phyloP scores from a whole-genome alignment of 2,797 vertebrate genomes.

The Telmatherina bonti region DNA sequence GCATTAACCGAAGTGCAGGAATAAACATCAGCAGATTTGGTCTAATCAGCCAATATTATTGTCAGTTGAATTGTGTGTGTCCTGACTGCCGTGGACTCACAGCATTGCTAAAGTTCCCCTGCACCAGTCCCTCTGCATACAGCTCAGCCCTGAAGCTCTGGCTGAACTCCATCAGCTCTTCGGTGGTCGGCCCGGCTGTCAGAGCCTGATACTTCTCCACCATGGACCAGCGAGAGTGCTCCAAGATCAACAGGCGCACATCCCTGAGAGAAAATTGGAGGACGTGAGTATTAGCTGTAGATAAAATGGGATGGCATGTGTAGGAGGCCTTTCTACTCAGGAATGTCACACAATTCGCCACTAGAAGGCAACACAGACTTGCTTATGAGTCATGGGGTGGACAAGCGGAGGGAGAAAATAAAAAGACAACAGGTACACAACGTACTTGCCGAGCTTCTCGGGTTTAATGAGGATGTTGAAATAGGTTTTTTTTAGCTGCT shows the following conservation, averaged over 20 bases:
- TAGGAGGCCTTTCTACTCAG: constrained; percentile 5
- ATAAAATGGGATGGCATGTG: neutral
- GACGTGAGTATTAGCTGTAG: neutral
- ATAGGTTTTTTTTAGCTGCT: constrained; percentile 96
- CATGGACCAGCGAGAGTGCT: constrained; percentile 93
- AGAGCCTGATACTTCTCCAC: constrained; percentile 91
- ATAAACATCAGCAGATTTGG: constrained; percentile 23
- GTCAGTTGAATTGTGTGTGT: constrained; percentile 26
- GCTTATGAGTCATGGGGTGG: constrained; percentile 21
- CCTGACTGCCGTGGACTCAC: constrained; percentile 55
- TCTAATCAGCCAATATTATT: constrained; percentile 30
- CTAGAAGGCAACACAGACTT: constrained; percentile 67
- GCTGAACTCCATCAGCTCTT: constrained; percentile 89
- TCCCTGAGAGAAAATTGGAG: constrained; percentile 80
- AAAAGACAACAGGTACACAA: constrained; percentile 17
- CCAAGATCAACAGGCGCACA: constrained; percentile 90
- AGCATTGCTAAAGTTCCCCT: constrained; percentile 90
- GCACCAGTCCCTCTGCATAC: constrained; percentile 92
- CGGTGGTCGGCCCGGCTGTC: constrained; percentile 84
- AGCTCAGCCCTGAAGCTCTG: constrained; percentile 87
- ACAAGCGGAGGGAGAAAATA: neutral
- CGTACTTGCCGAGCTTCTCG: constrained; percentile 92
- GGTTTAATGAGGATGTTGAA: constrained; percentile 97
- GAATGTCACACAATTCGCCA: constrained; percentile 51
- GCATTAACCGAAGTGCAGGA: constrained; percentile 21